phyloP scores from a whole-genome alignment of 2,888 invertebrate species.

The Andrena haemorrhoa region DNA sequence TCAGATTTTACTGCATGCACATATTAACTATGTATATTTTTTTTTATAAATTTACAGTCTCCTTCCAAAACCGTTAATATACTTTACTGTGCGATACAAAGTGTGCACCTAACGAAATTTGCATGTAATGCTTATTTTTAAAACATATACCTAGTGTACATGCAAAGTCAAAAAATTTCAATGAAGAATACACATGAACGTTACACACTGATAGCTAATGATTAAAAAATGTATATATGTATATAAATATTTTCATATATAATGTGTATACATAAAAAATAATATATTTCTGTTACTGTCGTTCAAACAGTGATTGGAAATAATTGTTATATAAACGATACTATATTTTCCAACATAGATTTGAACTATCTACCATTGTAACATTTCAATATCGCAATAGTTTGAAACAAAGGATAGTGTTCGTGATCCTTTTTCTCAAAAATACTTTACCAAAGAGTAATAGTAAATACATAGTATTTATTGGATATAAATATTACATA shows the following conservation, averaged over 20 bases:
- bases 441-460: no score
- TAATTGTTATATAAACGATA: no score
- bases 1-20: no score
- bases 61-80: background rate
- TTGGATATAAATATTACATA: background rate
- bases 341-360: no score
- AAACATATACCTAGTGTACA: background rate
- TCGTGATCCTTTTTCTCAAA: no score
- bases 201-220: background rate
- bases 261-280: background rate
- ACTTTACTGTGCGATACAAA: background rate
- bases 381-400: no score
- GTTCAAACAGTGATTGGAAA: background rate
- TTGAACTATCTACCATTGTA: no score
- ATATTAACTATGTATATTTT: background rate
- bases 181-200: background rate
- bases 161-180: slow-evolving; percentile 14
- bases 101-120: background rate
- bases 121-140: background rate
- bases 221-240: background rate
- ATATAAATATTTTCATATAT: background rate
- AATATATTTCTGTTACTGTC: background rate
- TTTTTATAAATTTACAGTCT: background rate
- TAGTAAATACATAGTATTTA: no score
- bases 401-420: no score